phyloP scores from a whole-genome alignment of 2,113 vertebrate genomes.

The Jacana jacana region DNA sequence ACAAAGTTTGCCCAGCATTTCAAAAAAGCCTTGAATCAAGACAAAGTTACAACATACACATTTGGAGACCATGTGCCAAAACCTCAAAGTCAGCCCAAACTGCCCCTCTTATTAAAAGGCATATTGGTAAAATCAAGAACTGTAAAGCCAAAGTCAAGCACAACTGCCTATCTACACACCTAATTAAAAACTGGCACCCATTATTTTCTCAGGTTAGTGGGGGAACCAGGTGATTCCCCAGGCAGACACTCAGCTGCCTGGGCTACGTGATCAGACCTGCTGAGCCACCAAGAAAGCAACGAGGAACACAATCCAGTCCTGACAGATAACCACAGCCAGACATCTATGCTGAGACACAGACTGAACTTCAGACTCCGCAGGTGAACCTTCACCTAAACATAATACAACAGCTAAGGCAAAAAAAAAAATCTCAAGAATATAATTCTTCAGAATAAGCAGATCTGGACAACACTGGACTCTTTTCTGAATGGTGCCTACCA shows the following conservation, averaged over 20 bases:
- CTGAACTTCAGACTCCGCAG: not conserved
- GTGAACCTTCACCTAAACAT: not conserved
- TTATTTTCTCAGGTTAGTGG: not conserved
- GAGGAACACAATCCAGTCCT: too few relatives aligned
- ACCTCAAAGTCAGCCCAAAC: not conserved
- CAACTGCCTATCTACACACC: not conserved
- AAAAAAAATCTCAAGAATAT: not conserved
- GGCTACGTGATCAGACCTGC: not conserved
- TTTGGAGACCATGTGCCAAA: not conserved
- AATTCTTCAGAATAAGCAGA: not conserved
- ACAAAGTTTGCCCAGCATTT: not conserved
- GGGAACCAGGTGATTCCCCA: rapidly evolving
- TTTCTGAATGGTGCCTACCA: not conserved
- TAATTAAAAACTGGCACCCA: not conserved
- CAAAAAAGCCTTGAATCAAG: too few relatives aligned
- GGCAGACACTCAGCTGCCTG: not conserved
- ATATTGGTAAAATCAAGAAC: not conserved
- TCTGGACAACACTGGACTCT: not conserved
- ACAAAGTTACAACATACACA: too few relatives aligned
- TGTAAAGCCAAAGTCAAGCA: not conserved
- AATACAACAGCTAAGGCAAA: not conserved
- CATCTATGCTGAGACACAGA: not conserved
- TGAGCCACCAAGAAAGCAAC: not conserved
- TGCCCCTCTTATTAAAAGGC: not conserved
- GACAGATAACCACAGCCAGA: rapidly evolving